Evolutionary conservation across 2,113 vertebrate genomes (phyloP).

Genomic region (Thermophis baileyi): DNA sequence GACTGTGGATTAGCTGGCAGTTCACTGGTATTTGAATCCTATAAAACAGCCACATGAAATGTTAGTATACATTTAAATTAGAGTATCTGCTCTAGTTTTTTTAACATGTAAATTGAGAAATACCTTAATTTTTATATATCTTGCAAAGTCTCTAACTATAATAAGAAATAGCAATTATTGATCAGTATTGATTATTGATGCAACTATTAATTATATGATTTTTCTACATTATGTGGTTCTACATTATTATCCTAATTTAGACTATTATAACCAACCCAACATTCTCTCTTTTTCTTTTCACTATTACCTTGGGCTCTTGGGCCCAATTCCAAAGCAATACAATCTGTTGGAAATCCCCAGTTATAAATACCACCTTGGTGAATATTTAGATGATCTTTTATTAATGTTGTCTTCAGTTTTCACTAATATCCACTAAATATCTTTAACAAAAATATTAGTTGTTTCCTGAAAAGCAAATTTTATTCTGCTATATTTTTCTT

Average conservation of each 20-base stretch:
- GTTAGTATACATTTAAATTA: background rate
- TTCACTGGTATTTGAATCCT: constrained; percentile 69
- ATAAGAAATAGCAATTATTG: background rate
- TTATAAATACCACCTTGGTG: background rate
- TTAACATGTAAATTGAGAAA: background rate
- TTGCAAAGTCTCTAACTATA: background rate
- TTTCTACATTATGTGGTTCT: background rate
- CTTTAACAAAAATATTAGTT: background rate
- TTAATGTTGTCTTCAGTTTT: background rate
- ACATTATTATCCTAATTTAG: background rate
- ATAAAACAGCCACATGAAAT: constrained; percentile 18
- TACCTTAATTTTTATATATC: background rate
- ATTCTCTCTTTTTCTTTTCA: background rate
- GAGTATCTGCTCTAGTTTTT: background rate
- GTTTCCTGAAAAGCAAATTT: background rate
- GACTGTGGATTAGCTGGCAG: constrained; percentile 25
- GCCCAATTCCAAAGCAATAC: background rate
- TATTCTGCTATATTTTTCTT: background rate
- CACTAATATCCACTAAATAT: background rate
- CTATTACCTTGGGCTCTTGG: background rate
- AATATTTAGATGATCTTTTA: background rate
- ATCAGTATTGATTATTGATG: background rate
- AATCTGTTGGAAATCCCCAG: background rate
- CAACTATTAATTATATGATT: background rate
- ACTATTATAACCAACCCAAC: background rate